Base-by-base conservation (phyloP, 2,888 invertebrate species). In the Drosophila mimica region DNA sequence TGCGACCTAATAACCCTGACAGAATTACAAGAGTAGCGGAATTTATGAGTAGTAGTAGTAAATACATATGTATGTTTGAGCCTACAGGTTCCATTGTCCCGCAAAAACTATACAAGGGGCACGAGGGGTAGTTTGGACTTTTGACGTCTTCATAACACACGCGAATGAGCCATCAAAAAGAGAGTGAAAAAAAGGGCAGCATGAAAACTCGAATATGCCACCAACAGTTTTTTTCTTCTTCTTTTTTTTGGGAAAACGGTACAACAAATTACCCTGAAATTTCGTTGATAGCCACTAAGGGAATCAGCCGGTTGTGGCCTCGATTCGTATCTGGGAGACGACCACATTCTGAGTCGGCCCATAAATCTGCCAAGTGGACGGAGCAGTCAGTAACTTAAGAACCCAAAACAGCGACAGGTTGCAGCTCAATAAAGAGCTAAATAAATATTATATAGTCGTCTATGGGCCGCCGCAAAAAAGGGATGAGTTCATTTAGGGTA, bases 81-180 rank as follows among this genome's bases (percentile, higher is more conserved):
- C 43, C 68, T 51, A n/a, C 51, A 38, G 36, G 59, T 64, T 48
- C 34, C 60, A 61, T 53, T 69, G 74, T 74, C 48, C 54, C 17
- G 13, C 49, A 65, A 62, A 69, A 56, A 74, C 62, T 69, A 59
- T 52, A 54, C 30, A 58, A 25, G 54, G 36, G n/a, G 28, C 9
- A 15, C 11, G 25, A n/a, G 62, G 72, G 64, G 51, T 74, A 54
- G 76, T 66, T 82, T 25, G 75, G 65, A 69, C 62, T 61, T 61
- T 68, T 83, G 84, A 87, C 79, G 88, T 83, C 88, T 90, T 86
- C 82, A 90, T 90, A 88, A 84, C 90, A 89, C 85, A 83, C 87
- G 90, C 83, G 76, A 79, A 73, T 71, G 83, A 65, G 62, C 53
- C 67, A 69, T 7, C 28, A 54, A 61, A 54, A 56, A 36, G 58